Evolutionary conservation across 2,888 invertebrate genomes (phyloP).

Genomic region (Idaea straminata): DNA sequence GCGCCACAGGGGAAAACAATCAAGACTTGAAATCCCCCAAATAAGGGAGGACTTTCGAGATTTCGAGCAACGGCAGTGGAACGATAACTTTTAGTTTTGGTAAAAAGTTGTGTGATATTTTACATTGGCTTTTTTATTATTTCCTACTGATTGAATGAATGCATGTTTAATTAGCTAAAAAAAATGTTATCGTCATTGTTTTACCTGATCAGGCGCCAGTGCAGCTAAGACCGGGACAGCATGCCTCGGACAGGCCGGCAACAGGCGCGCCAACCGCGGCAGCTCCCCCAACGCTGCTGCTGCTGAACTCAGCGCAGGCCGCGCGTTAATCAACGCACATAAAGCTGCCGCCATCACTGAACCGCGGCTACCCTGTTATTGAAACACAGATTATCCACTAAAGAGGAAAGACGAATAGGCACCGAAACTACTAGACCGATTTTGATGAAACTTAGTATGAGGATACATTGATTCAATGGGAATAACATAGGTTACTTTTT

Average conservation of each 20-base stretch:
- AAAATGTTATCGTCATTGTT: conserved; percentile 84
- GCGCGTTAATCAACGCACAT: conserved; percentile 90
- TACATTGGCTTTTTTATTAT: too few relatives aligned
- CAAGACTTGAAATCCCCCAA: too few relatives aligned
- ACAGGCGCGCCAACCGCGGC: conserved; percentile 87
- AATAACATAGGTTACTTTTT: background rate
- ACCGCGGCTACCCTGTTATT: conserved; percentile 83
- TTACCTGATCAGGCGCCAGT: conserved; percentile 72
- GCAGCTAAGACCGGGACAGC: conserved; percentile 93
- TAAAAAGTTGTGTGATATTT: too few relatives aligned
- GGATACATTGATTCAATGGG: too few relatives aligned
- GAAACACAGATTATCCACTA: background rate
- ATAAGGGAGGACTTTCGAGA: too few relatives aligned
- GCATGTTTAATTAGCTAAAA: background rate
- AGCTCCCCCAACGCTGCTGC: conserved; percentile 94
- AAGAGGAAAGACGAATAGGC: background rate
- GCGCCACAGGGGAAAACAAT: too few relatives aligned
- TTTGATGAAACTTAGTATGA: too few relatives aligned
- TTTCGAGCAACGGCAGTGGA: too few relatives aligned
- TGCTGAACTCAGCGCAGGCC: conserved; percentile 92
- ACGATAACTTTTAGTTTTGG: too few relatives aligned
- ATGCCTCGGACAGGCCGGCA: conserved; percentile 87
- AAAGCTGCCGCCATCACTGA: conserved; percentile 92
- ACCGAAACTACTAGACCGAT: too few relatives aligned
- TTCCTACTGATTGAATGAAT: too few relatives aligned